Base-by-base conservation (phyloP, 2,797 vertebrate genomes). In the Mallotus villosus region DNA sequence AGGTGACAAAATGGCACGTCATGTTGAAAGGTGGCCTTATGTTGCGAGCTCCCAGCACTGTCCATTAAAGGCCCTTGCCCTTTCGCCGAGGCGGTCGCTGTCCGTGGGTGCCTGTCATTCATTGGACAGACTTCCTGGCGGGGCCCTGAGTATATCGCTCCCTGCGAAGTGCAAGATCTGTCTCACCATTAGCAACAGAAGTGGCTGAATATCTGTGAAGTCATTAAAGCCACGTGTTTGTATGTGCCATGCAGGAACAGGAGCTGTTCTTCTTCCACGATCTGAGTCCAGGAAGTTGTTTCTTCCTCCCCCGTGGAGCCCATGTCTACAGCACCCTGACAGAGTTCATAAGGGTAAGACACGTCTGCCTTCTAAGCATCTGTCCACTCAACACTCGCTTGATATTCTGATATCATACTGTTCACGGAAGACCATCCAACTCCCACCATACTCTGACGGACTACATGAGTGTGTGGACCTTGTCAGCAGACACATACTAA, bases 181-280 rank as follows among this genome's bases (percentile, higher is more conserved):
- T 37, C 64, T 53, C 67, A 63, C 34, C 9, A 3, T 32, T 53
- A 22, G 29, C 9, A 34, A 74, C 72, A 74, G 80, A 41, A 70
- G 71, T 64, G 61, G 25, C 72, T 29, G 22, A 73, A 27, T 4
- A 72, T 11, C 3, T 49, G 51, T 78, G 61, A 82, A 78, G 32
- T 83, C 9, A 71, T 78, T 73, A 32, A 80, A 72, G 67, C 14
- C 8, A 34, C 0, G 21, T 41, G 0, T 57, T 21, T 64, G n/a
- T 67, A 57, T 59, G 51, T 57, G 32, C 37, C 77, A 81, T 55
- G 32, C 84, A 98, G 97, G 97, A 98, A 46, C 97, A 99, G 78
- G 97, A 99, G 41, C 94, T 99, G 70, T 99, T 98, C 89, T 99
- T 99, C 85, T 99, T 99, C 82, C 97, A 99, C 1, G 96, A 98